Base-by-base conservation (phyloP, 2,888 invertebrate genomes). In the Frankliniella intonsa region DNA sequence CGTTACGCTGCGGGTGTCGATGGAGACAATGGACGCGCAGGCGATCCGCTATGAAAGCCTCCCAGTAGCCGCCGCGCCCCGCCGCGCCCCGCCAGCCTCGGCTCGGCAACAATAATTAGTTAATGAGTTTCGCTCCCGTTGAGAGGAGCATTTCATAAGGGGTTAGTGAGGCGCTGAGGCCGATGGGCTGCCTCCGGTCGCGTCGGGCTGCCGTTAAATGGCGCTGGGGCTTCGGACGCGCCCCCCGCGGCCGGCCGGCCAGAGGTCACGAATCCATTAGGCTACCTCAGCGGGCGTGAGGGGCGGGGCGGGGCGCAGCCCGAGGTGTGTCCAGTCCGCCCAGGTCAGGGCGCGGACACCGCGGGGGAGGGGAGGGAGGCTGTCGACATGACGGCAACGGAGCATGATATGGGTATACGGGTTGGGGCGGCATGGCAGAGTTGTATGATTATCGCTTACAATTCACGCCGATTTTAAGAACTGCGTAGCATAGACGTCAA, bases 71-170 rank as follows among this genome's bases (percentile, higher is more conserved):
- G 19, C 62, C 62, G 62, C 62, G 17, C 14, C 62, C 69, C 62
- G 69, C 69, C 25, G 25, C 25, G 69, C 69, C 69, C 9, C 25
- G 22, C 69, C 69, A 76, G 9, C 25, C 25, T 12, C 69, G 69
- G 69, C 25, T 12, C 69, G 69, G 38, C 38, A 25, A 76, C 69
- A 76, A 76, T 76, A 76, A 76, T 76, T 76, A 76, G 69, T 76
- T 76, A 76, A 76, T 76, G 69, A 76, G 69, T 76, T 76, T 76
- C 69, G 69, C 69, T 76, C 69, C 69, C 69, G 69, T 76, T 76
- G 69, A 76, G 69, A 22, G 69, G 10, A 25, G 69, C 69, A 76
- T 76, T 76, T 76, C 69, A 76, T 76, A 76, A 76, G 69, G 22
- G 9, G 69, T 12, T 55, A 55, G 17, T 12, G 55, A 14, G 11